Evolutionary conservation across 2,797 vertebrate species (phyloP).

Genomic region (Danio choprae): DNA sequence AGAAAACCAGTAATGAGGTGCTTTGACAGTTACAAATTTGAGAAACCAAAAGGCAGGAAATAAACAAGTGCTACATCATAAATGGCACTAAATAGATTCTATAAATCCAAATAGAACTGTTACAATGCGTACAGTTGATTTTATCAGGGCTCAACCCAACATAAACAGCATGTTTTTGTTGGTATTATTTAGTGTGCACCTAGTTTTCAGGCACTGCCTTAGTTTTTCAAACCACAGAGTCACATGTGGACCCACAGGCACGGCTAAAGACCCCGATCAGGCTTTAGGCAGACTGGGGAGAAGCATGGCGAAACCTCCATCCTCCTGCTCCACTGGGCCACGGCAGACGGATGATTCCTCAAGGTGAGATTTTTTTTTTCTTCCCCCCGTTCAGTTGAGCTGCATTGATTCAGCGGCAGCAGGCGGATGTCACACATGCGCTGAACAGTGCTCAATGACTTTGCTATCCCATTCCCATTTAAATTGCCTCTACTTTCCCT

Average conservation of each 20-base stretch:
- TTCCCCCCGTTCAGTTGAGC: slow-evolving; percentile 89
- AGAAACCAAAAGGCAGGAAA: no score
- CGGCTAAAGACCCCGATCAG: slow-evolving; percentile 52
- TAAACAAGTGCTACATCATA: no score
- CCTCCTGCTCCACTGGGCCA: slow-evolving; percentile 83
- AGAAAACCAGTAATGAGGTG: no score
- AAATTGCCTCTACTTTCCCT: slow-evolving; percentile 99
- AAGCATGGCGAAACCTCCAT: slow-evolving; percentile 66
- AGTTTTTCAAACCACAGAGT: slow-evolving; percentile 40
- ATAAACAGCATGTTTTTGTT: slow-evolving; percentile 13
- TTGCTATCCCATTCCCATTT: slow-evolving; percentile 97
- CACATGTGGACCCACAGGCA: slow-evolving; percentile 41
- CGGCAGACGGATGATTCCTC: slow-evolving; percentile 93
- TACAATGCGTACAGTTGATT: slow-evolving; percentile 3
- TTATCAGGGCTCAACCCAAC: slow-evolving; percentile 1
- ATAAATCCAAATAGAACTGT: no score
- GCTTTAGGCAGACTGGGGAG: slow-evolving; percentile 51
- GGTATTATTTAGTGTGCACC: neutral
- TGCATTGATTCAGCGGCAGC: slow-evolving; percentile 94
- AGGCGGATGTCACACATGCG: slow-evolving; percentile 96
- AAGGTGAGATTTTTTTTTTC: slow-evolving; percentile 87
- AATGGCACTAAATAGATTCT: no score
- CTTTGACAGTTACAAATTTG: no score
- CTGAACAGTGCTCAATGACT: slow-evolving; percentile 88
- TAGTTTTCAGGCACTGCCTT: slow-evolving; percentile 21